These are phyloP conservation scores for Dasysyrphus albostriatus DNA, from an alignment of 2,888 invertebrate species.

Conservation along the genomic window DNA sequence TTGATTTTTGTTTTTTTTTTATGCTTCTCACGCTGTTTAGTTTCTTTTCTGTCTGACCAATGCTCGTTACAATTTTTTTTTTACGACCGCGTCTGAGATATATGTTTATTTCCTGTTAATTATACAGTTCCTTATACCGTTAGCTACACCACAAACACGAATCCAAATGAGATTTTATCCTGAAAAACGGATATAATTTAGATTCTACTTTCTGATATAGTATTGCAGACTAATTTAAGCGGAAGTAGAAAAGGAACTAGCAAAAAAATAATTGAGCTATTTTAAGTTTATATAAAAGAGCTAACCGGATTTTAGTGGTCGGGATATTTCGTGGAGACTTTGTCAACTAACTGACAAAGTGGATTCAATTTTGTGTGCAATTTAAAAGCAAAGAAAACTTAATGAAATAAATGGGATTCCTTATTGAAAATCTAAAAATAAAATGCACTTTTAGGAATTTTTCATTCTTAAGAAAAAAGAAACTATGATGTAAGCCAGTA, in stretches of 20 bases:
- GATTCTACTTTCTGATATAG: constrained; percentile 8
- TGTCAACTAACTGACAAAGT: not conserved
- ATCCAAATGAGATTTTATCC: constrained; percentile 7
- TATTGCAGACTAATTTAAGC: constrained; percentile 9
- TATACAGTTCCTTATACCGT: not conserved
- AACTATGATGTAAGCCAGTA: too few species aligned
- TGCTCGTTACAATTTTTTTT: not conserved
- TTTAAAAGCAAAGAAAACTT: not conserved
- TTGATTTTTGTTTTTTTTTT: not conserved
- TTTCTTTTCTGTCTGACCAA: not conserved
- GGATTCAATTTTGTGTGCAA: not conserved
- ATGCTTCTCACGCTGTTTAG: not conserved
- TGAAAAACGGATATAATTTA: constrained; percentile 14
- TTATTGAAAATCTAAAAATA: not conserved
- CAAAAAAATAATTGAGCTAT: not conserved
- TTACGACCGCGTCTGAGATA: not conserved
- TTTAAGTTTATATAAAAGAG: not conserved
- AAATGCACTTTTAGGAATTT: too few species aligned
- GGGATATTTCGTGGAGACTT: not conserved
- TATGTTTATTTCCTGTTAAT: not conserved
- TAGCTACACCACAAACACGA: not conserved
- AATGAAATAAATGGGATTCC: not conserved
- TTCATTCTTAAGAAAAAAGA: too few species aligned
- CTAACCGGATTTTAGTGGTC: not conserved
- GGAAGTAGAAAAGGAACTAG: not conserved